Conservation (phyloP, 2,113 vertebrate species). For the Willisornis vidua region DNA sequence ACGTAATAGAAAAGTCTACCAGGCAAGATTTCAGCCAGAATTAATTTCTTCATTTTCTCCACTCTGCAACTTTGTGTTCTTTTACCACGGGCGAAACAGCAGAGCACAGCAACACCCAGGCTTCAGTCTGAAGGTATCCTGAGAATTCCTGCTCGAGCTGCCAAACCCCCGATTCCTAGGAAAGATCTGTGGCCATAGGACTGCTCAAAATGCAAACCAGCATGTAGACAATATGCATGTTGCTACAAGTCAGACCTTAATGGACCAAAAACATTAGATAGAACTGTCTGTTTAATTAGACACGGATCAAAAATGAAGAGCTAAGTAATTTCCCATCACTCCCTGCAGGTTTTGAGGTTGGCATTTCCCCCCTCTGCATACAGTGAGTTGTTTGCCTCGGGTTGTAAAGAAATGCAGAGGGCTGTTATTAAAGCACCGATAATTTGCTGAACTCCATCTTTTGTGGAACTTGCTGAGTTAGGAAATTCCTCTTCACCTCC, state of each 20-base stretch:
- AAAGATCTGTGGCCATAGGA: not conserved
- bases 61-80: not conserved
- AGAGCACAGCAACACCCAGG: not conserved
- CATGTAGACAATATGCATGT: not conserved
- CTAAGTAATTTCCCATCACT: not conserved
- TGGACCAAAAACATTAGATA: not conserved
- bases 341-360: slow-evolving; percentile 43
- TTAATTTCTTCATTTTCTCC: not conserved
- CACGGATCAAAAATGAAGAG: not conserved
- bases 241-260: slow-evolving; percentile 22
- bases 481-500: slow-evolving; percentile 35
- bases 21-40: not conserved
- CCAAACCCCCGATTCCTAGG: not conserved
- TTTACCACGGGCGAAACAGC: not conserved
- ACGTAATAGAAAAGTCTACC: not conserved
- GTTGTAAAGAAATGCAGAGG: slow-evolving; percentile 10
- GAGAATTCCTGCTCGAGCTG: not conserved
- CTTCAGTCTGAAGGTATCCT: not conserved
- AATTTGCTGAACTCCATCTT: slow-evolving; percentile 48
- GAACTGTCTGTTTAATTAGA: slow-evolving; percentile 37
- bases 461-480: slow-evolving; percentile 41
- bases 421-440: slow-evolving; percentile 30
- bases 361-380: not conserved
- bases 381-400: not conserved
- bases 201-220: not conserved